Percentiles rank a stretch among this genome's conserved stretches.
Conservation (phyloP, 2,888 invertebrate genomes). For the Mesoligia furuncula region DNA sequence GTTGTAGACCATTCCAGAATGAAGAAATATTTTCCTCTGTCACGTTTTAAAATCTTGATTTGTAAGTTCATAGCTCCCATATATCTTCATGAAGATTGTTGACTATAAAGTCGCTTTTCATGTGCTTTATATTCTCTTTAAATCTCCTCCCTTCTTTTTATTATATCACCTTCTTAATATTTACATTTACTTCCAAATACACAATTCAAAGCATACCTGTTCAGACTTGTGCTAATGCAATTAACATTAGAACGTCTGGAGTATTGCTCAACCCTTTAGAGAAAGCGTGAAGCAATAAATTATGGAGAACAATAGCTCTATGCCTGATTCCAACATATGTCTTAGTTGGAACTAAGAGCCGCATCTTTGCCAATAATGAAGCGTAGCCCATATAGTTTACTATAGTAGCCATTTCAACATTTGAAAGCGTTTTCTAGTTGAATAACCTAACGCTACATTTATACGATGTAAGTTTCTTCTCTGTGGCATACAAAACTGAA, state of each 20-base stretch:
- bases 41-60: not conserved
- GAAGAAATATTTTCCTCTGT: not conserved
- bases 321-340: constrained; percentile 41
- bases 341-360: constrained; percentile 28
- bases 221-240: constrained; percentile 19
- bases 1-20: not conserved
- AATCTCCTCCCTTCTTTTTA: not conserved
- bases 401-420: constrained; percentile 17
- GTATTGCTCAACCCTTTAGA: constrained; percentile 34
- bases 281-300: constrained; percentile 52
- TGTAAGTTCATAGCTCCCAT: too few relatives aligned
- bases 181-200: constrained; percentile 2
- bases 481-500: not conserved
- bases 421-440: constrained; percentile 40
- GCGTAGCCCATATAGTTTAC: constrained; percentile 7
- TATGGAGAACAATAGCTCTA: constrained; percentile 37
- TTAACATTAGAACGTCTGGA: constrained; percentile 30
- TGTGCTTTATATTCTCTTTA: not conserved
- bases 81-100: not conserved
- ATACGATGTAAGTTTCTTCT: not conserved
- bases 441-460: not conserved
- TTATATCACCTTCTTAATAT: constrained; percentile 1
- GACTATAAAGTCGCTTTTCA: not conserved
- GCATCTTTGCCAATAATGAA: constrained; percentile 32
- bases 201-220: not conserved